phyloP scores from a whole-genome alignment of 2,888 invertebrate species.

The Diadromus collaris region DNA sequence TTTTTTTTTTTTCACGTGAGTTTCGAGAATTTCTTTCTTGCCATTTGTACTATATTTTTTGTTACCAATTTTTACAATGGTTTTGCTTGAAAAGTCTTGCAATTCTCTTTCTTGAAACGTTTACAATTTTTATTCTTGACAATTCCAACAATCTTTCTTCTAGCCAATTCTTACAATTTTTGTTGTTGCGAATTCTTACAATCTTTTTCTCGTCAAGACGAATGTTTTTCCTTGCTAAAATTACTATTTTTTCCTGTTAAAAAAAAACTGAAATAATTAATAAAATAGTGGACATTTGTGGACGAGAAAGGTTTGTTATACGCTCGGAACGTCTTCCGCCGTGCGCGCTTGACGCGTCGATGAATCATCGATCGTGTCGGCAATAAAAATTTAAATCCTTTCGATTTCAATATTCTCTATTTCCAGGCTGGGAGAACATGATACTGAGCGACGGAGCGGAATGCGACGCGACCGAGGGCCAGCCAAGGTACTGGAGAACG shows the following conservation, averaged over 20 bases:
- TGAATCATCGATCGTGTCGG: neutral
- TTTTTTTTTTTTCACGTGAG: too few species aligned
- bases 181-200: neutral
- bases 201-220: too few species aligned
- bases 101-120: neutral
- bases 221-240: too few species aligned
- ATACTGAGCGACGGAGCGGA: slow-evolving; percentile 71
- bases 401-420: slow-evolving; percentile 15
- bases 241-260: neutral
- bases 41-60: too few species aligned
- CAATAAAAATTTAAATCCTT: slow-evolving; percentile 8
- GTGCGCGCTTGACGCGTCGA: neutral
- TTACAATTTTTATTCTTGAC: neutral
- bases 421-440: slow-evolving; percentile 72
- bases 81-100: neutral
- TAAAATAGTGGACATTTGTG: neutral
- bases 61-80: too few species aligned
- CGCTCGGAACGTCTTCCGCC: neutral
- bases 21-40: too few species aligned
- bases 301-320: neutral
- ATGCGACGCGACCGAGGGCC: slow-evolving; percentile 71
- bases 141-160: neutral
- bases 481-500: slow-evolving; percentile 85
- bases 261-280: too few species aligned
- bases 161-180: neutral